Evolutionary conservation across 2,888 invertebrate species (phyloP).

Genomic region (Sthenelais limicola): DNA sequence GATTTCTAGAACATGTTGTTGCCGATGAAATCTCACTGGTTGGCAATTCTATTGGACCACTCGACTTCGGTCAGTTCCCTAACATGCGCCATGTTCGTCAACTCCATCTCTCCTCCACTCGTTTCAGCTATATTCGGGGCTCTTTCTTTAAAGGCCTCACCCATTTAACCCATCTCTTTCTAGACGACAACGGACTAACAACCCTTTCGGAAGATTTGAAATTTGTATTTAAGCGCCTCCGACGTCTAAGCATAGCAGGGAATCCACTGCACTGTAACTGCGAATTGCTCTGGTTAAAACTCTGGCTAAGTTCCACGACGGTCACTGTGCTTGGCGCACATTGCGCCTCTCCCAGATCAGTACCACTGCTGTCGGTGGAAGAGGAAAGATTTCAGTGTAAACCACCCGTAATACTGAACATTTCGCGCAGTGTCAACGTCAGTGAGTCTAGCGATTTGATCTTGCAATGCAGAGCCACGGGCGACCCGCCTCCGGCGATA

Average conservation of each 20-base stretch:
- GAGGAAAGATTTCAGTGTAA: constrained; percentile 43
- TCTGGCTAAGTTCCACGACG: constrained; percentile 30
- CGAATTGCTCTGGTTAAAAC: constrained; percentile 47
- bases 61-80: constrained; percentile 47
- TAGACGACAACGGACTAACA: constrained; percentile 45
- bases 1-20: constrained; percentile 41
- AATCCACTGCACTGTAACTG: constrained; percentile 49
- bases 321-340: constrained; percentile 36
- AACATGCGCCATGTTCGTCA: constrained; percentile 39
- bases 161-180: constrained; percentile 44
- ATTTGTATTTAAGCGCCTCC: constrained; percentile 38
- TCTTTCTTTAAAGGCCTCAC: constrained; percentile 41
- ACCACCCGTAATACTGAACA: constrained; percentile 37
- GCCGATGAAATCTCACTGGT: constrained; percentile 44
- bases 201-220: constrained; percentile 41
- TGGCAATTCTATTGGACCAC: constrained; percentile 48
- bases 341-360: constrained; percentile 41
- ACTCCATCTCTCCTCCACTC: constrained; percentile 42
- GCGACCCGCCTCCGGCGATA: constrained; percentile 47
- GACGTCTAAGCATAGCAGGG: constrained; percentile 40
- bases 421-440: constrained; percentile 29
- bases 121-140: constrained; percentile 35
- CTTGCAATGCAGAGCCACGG: constrained; percentile 42
- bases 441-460: constrained; percentile 5
- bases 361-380: constrained; percentile 30